These are phyloP conservation scores for Drosophila longiperda DNA, from an alignment of 2,888 invertebrate genomes.

Conservation along the genomic window DNA sequence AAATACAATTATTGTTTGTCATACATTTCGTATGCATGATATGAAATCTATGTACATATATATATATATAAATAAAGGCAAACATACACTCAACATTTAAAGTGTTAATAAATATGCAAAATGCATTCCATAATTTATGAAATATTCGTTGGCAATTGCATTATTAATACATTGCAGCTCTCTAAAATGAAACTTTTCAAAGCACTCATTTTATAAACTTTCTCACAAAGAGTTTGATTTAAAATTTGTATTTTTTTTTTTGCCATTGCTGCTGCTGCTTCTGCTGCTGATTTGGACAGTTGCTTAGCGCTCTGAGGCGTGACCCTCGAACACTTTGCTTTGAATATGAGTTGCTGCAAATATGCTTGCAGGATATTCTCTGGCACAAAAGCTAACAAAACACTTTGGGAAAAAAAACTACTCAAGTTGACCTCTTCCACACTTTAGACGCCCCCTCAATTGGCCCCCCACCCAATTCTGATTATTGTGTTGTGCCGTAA, in stretches of 20 bases:
- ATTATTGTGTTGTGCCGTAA: constrained; percentile 32
- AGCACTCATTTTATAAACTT: constrained; percentile 14
- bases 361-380: constrained; percentile 16
- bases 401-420: constrained; percentile 31
- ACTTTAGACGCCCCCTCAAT: neutral
- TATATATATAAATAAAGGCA: neutral
- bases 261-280: constrained; percentile 29
- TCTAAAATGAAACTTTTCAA: constrained; percentile 25
- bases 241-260: neutral
- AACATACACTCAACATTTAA: constrained; percentile 17
- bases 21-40: constrained; percentile 58
- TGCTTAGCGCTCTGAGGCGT: constrained; percentile 43
- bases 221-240: neutral
- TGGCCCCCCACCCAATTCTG: constrained; percentile 8
- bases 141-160: constrained; percentile 50
- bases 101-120: constrained; percentile 53
- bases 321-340: constrained; percentile 33
- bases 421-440: constrained; percentile 42
- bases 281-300: constrained; percentile 34
- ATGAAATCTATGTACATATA: constrained; percentile 12
- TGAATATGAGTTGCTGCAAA: constrained; percentile 33
- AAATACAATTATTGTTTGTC: constrained; percentile 10
- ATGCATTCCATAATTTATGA: constrained; percentile 60
- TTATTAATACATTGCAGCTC: constrained; percentile 46
- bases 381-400: constrained; percentile 20